Evolutionary conservation across 2,888 invertebrate species (phyloP), one percentile per base, ranked within the genome.

Genomic region (Drosophila antonietae): DNA sequence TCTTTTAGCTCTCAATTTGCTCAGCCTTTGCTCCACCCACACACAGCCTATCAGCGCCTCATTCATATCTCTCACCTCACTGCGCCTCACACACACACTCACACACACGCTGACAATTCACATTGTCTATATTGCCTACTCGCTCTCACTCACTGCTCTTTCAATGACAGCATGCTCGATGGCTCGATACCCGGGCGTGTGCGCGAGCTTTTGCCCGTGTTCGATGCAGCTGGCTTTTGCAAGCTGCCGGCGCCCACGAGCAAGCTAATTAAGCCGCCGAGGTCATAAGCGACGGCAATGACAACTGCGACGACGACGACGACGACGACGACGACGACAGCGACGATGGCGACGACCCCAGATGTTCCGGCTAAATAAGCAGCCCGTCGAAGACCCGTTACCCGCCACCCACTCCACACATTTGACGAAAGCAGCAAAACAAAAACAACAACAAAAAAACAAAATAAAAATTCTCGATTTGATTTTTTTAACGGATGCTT

Each of bases 161-260:
- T 46, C 20, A 23, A 5, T 47, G 78, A 31, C 92, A 95, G 95
- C 93, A 94, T 95, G 92, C 93, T 95, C 59, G 95, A 96, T 72
- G 95, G 96, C 51, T 95, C 95, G 51, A 93, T 95, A 64, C 94
- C 95, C 33, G 95, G 95, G 80, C 94, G 96, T 85, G 96, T 96
- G 58, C 94, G 95, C 69, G 96, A 96, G 87, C 93, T 96, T 67
- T 94, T 96, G 81, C 97, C 97, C 37, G 97, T 97, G 58, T 97
- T 97, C 92, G 97, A 97, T 93, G 96, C 97, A 87, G 95, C 96
- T 79, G 97, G 96, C n/a, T 97, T 97, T 93, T 94, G 95, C 88
- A 96, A 97, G 93, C 95, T 97, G 90, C 96, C 96, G 35, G 95
- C 97, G 58, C 97, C 97, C 67, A 95, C 96, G 43, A 96, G 96